These are phyloP conservation scores for Saxidomus purpurata DNA, from an alignment of 1,140 invertebrate genomes.

Conservation along the genomic window DNA sequence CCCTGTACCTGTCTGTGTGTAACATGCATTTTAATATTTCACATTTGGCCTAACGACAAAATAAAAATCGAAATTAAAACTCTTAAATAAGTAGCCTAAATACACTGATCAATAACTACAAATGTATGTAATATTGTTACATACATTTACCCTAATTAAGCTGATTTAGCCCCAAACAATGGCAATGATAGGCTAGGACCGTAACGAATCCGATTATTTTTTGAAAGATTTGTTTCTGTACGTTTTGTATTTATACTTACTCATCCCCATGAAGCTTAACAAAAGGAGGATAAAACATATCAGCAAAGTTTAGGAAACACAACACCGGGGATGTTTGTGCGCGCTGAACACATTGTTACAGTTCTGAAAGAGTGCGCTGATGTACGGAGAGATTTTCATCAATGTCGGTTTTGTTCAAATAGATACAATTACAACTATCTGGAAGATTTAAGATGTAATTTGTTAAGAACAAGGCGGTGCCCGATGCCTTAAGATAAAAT, in stretches of 20 bases:
- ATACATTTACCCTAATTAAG: background rate
- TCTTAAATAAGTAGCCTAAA: too few species aligned
- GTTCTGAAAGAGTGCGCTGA: background rate
- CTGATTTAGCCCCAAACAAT: background rate
- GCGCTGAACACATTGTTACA: conserved; percentile 25
- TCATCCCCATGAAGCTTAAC: conserved; percentile 27
- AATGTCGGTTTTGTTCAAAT: conserved; percentile 1
- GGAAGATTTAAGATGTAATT: background rate
- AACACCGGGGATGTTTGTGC: background rate
- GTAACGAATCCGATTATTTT: conserved; percentile 14
- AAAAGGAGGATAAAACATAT: conserved; percentile 35
- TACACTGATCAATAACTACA: background rate
- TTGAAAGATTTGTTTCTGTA: background rate
- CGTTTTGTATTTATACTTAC: background rate
- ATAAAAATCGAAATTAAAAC: too few species aligned
- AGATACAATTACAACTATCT: conserved; percentile 5
- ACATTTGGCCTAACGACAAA: too few species aligned
- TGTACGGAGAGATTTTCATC: conserved; percentile 22
- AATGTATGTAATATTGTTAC: background rate
- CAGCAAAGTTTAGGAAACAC: background rate
- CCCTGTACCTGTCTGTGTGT: too few species aligned
- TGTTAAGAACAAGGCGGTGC: background rate
- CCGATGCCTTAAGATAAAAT: background rate
- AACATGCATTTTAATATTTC: too few species aligned
- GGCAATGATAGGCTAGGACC: background rate